Evolutionary conservation across 2,888 invertebrate genomes (phyloP), one percentile per base, ranked within the genome.

Genomic region (Copidosoma aretas): DNA sequence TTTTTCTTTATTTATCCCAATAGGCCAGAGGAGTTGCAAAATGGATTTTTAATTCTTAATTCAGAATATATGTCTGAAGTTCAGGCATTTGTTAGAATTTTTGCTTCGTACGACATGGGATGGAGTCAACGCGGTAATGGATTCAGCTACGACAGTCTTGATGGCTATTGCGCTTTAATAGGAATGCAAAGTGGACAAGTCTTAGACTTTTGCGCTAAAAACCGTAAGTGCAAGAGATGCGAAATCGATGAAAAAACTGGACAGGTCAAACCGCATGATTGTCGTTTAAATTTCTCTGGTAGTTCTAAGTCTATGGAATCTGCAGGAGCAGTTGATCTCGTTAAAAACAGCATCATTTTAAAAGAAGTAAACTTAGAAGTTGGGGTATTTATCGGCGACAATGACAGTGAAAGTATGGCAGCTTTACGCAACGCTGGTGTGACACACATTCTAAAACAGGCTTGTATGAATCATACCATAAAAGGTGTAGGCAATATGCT

Each of bases 371-470:
- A 72, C 22, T 24, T 70, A 10, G 54, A 71, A 60, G 70, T 73
- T 10, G 71, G 71, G 41, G 64, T 73, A 12, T 70, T 73, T n/a
- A 64, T 74, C 24, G 71, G 66, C 5, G 68, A 74, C 52, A 68
- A 72, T 32, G 72, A 71, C 52, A 32, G 32, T 32, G 32, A 8
- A 32, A 32, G 32, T 32, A 32, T 32, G 32, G 32, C 8, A 32
- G 32, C 32, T 32, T 32, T 32, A 32, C 32, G 32, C 8, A 32
- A 32, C 8, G 3, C 32, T 32, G 32, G 32, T 32, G 32, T 32
- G 32, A 32, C 32, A 32, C 32, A 32, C 32, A 8, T 32, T 32
- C 32, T 32, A 32, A 32, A 8, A 32, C 32, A 32, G 4, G 8
- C 32, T 32, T 3, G 8, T 32, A 32, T 32, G 32, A 8, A 32